These are phyloP conservation scores for Leucoraja ocellata DNA, from an alignment of 2,797 vertebrate genomes.

Conservation along the genomic window DNA sequence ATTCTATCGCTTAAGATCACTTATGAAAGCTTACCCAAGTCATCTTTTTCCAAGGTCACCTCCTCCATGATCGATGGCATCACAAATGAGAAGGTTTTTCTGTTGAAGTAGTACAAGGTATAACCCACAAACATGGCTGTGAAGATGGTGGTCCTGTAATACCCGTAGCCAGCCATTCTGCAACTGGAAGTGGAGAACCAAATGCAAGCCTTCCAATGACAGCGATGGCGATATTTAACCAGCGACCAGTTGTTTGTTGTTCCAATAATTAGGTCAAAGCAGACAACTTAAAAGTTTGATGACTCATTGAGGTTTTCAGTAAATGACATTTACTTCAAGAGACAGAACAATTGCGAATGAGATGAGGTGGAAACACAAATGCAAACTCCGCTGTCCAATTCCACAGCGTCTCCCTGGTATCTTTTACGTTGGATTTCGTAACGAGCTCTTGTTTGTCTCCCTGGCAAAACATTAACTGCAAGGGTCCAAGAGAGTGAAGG, in stretches of 20 bases:
- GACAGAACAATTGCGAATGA: neutral
- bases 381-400: neutral
- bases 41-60: conserved; percentile 85
- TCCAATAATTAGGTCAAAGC: neutral
- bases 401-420: neutral
- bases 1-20: no score
- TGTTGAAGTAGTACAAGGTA: conserved; percentile 91
- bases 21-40: conserved; percentile 70
- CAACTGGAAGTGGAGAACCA: neutral
- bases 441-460: neutral
- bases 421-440: neutral
- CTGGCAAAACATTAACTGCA: conserved; percentile 24
- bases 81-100: conserved; percentile 95
- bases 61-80: conserved; percentile 91
- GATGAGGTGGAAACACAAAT: neutral
- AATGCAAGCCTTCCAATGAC: neutral
- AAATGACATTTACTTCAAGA: neutral
- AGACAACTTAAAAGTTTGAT: no score
- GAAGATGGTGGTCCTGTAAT: conserved; percentile 78
- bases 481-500: neutral
- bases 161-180: conserved; percentile 57
- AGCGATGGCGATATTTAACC: neutral
- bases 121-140: conserved; percentile 89
- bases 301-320: neutral
- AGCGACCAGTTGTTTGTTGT: neutral